Evolutionary conservation across 2,113 vertebrate species (phyloP), one percentile per base, ranked within the genome.

Genomic region (Oreochromis niloticus): DNA sequence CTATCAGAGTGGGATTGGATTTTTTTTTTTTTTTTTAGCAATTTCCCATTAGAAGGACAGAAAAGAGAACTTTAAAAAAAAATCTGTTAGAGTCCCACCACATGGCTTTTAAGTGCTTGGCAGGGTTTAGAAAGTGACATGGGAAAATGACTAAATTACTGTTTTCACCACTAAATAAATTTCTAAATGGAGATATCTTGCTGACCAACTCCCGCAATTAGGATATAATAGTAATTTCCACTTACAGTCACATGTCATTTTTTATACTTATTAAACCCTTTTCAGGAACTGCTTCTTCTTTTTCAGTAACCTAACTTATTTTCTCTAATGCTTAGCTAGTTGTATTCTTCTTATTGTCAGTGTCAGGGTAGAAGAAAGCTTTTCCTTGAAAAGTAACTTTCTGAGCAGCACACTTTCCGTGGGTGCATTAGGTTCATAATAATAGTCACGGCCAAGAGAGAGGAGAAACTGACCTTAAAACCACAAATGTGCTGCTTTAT

Each of bases 41-140:
- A 91, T 95, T 95, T 94, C 89, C 94, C 93, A 94, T 96, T 94
- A 94, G 89, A 92, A 91, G 82, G 90, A 94, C 88, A 94, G 92
- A 95, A 95, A 87, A 86, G 91, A 91, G 90, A 92, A 93, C 91
- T 95, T 94, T 91, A 94, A 94, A 93, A 52, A 52, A 46, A 95
- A 95, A 96, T 95, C 93, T 91, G 95, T 96, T 94, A 95, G 85
- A 92, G 90, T 80, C 82, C 81, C 90, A 92, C 94, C 90, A 90
- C 85, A 91, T 88, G 92, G 93, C 94, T 86, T 81, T 95, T 94
- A 95, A 94, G 95, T 93, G 93, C 91, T 93, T 89, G 83, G 89
- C 85, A 75, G 93, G 1, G 91, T 94, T 92, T 86, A 83, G 46
- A 90, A 89, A 95, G 86, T 94, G 89, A 94, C 92, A 93, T 95